These are phyloP conservation scores for Phyllotreta cruciferae DNA, from an alignment of 2,888 invertebrate species.

Conservation along the genomic window DNA sequence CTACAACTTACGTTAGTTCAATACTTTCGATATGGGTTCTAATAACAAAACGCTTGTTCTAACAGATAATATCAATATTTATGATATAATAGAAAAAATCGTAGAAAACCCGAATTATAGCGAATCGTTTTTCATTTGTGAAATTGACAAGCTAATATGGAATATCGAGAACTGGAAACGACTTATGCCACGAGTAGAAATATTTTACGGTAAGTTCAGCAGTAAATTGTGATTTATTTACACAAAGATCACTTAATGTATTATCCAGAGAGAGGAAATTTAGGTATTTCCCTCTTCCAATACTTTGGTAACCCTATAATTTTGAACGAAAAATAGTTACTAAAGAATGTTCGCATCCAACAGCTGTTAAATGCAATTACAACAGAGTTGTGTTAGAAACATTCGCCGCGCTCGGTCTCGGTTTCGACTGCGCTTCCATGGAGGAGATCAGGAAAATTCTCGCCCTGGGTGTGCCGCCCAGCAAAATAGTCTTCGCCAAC, in stretches of 20 bases:
- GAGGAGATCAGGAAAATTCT: too few relatives aligned
- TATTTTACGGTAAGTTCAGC: constrained; percentile 31
- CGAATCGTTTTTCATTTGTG: constrained; percentile 33
- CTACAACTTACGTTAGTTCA: too few relatives aligned
- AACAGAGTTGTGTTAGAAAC: constrained; percentile 58
- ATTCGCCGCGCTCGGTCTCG: constrained; percentile 56
- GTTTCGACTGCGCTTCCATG: too few relatives aligned
- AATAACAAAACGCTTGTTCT: too few relatives aligned
- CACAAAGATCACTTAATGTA: neutral
- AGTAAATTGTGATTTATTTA: neutral
- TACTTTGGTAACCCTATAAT: constrained; percentile 36
- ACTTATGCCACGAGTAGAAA: constrained; percentile 30
- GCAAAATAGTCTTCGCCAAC: constrained; percentile 67
- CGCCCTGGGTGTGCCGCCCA: constrained; percentile 43
- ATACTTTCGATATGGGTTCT: too few relatives aligned
- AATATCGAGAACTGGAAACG: constrained; percentile 28
- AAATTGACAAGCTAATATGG: constrained; percentile 29
- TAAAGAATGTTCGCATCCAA: too few relatives aligned
- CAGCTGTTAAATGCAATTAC: constrained; percentile 72
- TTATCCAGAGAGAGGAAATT: too few relatives aligned
- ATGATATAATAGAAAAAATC: constrained; percentile 30
- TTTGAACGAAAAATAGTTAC: too few relatives aligned
- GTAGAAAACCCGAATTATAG: constrained; percentile 21
- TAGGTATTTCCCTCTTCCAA: too few relatives aligned
- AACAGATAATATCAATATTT: constrained; percentile 7